Conservation (phyloP, 2,888 invertebrate species). For the Eristalis tenax region DNA sequence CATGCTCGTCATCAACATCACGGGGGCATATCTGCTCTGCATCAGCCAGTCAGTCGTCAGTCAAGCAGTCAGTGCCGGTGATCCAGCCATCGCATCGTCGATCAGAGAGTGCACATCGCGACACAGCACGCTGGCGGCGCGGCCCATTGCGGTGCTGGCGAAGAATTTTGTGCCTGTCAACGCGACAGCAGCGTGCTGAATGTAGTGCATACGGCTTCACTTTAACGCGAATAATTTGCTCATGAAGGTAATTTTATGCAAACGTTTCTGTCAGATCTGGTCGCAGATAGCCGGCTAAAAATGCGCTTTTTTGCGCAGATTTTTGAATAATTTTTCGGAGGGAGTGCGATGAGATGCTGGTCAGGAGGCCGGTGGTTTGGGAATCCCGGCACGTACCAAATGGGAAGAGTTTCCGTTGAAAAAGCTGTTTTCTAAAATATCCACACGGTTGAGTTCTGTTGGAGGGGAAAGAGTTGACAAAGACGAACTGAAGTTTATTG, state of each 20-base stretch:
- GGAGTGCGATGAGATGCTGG: background rate
- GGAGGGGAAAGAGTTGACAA: no score
- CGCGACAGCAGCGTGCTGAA: conserved; percentile 32
- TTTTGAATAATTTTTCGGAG: background rate
- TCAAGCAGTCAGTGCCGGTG: background rate
- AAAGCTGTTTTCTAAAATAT: no score
- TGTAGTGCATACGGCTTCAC: conserved; percentile 49
- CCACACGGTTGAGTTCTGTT: no score
- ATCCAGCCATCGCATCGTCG: conserved; percentile 28
- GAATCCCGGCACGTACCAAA: background rate
- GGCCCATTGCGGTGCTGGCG: conserved; percentile 23
- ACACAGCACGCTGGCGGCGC: background rate
- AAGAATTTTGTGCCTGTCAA: conserved; percentile 46
- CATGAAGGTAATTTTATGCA: conserved; percentile 62
- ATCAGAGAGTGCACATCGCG: conserved; percentile 29
- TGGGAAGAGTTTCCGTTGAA: background rate
- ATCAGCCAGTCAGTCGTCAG: conserved; percentile 33
- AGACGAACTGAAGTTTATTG: no score
- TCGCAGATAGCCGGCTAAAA: background rate
- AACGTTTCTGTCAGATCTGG: conserved; percentile 45
- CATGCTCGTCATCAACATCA: conserved; percentile 53
- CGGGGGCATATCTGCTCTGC: conserved; percentile 43
- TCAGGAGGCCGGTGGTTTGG: background rate
- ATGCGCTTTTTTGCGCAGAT: background rate
- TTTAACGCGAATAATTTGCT: conserved; percentile 57